Conservation (phyloP, 37 sponge, comb jelly and placozoan genomes). For the Beroe ovata region DNA sequence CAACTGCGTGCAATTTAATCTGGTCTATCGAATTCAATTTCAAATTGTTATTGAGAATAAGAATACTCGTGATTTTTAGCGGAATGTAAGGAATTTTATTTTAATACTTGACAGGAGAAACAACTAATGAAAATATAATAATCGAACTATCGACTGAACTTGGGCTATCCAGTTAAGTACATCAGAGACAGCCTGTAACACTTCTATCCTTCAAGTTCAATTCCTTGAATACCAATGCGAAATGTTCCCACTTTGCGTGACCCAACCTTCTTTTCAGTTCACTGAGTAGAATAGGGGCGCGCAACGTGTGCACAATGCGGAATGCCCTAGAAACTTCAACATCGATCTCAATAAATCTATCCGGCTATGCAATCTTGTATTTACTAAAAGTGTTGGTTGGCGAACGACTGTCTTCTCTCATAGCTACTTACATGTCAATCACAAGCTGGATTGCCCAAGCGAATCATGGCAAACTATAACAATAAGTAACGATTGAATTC, state of each 20-base stretch:
- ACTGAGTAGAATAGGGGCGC: no score
- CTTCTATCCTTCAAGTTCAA: no score
- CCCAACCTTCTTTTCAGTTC: no score
- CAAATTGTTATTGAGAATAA: no score
- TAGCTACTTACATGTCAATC: neutral
- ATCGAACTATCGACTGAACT: neutral
- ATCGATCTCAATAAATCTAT: neutral
- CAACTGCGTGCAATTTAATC: no score
- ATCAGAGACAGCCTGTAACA: neutral
- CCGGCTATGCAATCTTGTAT: no score
- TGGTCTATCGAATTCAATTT: no score
- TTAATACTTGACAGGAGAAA: constrained; percentile 52
- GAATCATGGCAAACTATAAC: neutral
- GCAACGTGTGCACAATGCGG: no score
- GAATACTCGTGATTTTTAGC: neutral
- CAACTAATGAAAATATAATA: constrained; percentile 5
- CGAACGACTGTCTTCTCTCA: neutral
- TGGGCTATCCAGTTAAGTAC: neutral
- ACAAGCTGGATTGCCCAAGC: neutral
- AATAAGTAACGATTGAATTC: neutral
- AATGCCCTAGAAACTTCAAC: no score
- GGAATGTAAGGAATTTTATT: neutral
- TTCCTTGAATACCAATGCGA: no score
- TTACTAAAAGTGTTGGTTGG: neutral
- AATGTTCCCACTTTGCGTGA: no score